phyloP scores from a whole-genome alignment of 2,113 vertebrate genomes.

The Hirundichthys speculiger region DNA sequence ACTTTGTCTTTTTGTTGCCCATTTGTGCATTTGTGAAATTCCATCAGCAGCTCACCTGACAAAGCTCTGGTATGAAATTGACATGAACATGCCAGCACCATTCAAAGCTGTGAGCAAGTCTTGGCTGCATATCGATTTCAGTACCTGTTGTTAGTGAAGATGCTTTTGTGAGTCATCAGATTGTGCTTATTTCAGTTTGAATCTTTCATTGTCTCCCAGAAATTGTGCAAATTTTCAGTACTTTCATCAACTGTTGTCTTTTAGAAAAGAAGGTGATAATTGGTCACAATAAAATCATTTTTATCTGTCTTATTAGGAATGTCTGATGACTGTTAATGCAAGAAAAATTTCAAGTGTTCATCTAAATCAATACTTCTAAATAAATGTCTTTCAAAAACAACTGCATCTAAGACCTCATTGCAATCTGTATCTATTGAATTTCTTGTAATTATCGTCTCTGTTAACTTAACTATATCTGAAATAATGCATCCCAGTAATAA shows the following conservation, averaged over 20 bases:
- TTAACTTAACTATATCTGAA: conserved; percentile 9
- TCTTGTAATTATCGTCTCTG: conserved; percentile 21
- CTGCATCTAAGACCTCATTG: not conserved
- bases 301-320: conserved; percentile 2
- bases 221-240: conserved; percentile 2
- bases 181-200: conserved; percentile 21
- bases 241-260: conserved; percentile 30
- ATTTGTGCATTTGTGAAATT: not conserved
- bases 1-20: conserved; percentile 1
- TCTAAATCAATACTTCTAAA: not conserved
- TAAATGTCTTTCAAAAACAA: not conserved
- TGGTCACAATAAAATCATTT: not conserved
- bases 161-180: conserved; percentile 20
- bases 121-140: conserved; percentile 11
- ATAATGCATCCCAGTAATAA: conserved; percentile 14
- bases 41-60: conserved; percentile 16
- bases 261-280: not conserved
- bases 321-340: not conserved
- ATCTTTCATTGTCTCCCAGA: conserved; percentile 4
- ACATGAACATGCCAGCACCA: conserved; percentile 19
- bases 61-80: conserved; percentile 33
- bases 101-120: conserved; percentile 36
- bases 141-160: conserved; percentile 10
- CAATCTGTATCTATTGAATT: not conserved
- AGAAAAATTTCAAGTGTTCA: no score